A percentile compares a stretch with the other conserved stretches of the same genome.
These are phyloP conservation scores for Psittacula cyanocephala DNA, from an alignment of 2,113 vertebrate genomes.

Conservation along the genomic window DNA sequence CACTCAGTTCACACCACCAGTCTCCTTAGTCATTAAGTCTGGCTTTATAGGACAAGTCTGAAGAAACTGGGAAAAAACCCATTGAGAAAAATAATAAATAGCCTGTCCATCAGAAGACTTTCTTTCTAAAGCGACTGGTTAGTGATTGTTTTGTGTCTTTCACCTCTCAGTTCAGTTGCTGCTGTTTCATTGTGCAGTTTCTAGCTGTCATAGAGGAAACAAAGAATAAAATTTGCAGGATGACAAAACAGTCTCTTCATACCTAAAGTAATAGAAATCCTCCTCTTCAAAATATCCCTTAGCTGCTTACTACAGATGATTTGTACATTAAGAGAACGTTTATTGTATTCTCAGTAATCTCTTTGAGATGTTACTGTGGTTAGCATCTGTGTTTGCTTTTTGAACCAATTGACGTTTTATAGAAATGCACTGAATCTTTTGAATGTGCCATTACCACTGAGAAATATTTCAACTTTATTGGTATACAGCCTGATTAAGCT, in stretches of 20 bases:
- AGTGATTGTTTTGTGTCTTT: not conserved
- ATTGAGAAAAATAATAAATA: not conserved
- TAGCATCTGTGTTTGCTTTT: not conserved
- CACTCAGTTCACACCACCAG: not conserved
- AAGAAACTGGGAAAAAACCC: not conserved
- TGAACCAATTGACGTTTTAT: not conserved
- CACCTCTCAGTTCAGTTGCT: not conserved
- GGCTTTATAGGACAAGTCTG: not conserved
- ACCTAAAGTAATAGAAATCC: not conserved
- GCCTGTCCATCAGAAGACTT: not conserved
- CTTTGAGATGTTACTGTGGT: not conserved
- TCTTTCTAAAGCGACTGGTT: not conserved
- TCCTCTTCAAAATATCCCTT: not conserved
- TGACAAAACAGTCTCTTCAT: not conserved
- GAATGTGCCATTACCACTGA: not conserved
- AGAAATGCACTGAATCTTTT: not conserved
- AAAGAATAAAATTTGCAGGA: not conserved
- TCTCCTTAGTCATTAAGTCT: not conserved
- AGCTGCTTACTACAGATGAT: not conserved
- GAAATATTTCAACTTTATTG: not conserved
- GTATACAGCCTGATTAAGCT: not conserved
- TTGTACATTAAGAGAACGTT: not conserved
- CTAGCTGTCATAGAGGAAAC: rapidly evolving
- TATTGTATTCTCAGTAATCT: not conserved
- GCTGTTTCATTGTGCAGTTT: not conserved